Evolutionary conservation across 2,113 vertebrate species (phyloP), one percentile per base, ranked within the genome.

Genomic region (Prionailurus viverrinus): DNA sequence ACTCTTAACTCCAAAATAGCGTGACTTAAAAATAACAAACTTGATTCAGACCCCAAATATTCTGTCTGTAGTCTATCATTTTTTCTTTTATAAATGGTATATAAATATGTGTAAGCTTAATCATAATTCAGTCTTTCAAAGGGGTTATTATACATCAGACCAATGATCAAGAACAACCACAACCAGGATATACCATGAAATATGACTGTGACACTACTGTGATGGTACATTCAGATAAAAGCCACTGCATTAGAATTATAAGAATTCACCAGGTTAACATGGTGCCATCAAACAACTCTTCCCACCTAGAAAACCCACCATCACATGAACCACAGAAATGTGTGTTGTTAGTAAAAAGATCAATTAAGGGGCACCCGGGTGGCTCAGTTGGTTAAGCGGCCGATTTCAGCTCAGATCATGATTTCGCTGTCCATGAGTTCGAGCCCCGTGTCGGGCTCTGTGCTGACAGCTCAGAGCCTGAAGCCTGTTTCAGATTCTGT

Each of bases 121-220:
- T 78, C 68, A 79, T 48, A 95, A 94, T 85, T 73, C n/a, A 76
- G 48, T 81, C 13, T 27, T 89, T 95, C 55, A 74, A 96, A 92
- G 55, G 3, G 61, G 45, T 23, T 78, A 21, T 45, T 74, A 84
- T 51, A 41, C 2, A 69, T 85, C 63, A 92, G 39, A 86, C 27
- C 92, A 95, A 58, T 51, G 58, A 48, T 15, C 53, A 90, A 73
- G 74, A 87, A 63, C 25, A 79, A 84, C 88, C 29, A 61, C 78
- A 90, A 79, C 15, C 18, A 91, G 3, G 53, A 81, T 31, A 36
- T 33, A 51, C 7, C 51, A 55, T 91, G 63, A 80, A 92, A 76
- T 85, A 76, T 0, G 1, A 10, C 74, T 45, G 15, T 55, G 12
- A 18, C 7, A 51, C 76, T 76, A 93, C 21, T 16, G 0, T 81